These are phyloP conservation scores for Melangyna quadrimaculata DNA, from an alignment of 2,888 invertebrate genomes.

Conservation along the genomic window DNA sequence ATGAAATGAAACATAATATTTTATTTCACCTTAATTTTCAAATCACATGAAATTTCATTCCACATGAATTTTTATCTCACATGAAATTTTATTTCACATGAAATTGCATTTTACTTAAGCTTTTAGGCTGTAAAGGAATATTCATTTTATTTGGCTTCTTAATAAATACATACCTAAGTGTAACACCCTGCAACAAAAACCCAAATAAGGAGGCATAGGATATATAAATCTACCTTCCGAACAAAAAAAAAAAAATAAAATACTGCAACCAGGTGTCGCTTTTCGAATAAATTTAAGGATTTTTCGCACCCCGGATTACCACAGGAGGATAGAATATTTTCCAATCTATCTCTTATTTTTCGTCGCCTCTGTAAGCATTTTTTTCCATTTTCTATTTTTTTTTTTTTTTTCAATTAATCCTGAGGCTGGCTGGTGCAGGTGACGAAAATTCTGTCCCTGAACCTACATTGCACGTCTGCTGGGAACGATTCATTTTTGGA, in stretches of 20 bases:
- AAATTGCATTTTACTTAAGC: too few relatives aligned
- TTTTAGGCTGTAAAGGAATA: too few relatives aligned
- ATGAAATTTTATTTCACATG: too few relatives aligned
- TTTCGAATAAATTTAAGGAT: constrained; percentile 38
- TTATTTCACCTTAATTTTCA: too few relatives aligned
- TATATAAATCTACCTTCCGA: neutral
- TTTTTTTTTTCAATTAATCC: constrained; percentile 13
- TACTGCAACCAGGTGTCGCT: constrained; percentile 41
- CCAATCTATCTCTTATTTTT: constrained; percentile 7
- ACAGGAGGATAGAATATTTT: constrained; percentile 21
- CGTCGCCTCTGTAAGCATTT: neutral
- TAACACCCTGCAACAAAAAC: neutral
- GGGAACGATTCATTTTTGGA: constrained; percentile 1
- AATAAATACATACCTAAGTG: too few relatives aligned
- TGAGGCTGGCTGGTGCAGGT: constrained; percentile 12
- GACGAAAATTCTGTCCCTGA: neutral
- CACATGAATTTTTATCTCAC: too few relatives aligned
- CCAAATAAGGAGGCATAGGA: neutral
- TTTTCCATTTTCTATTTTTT: neutral
- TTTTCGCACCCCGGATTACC: constrained; percentile 29
- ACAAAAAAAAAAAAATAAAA: neutral
- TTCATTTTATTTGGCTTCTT: too few relatives aligned
- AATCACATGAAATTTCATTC: too few relatives aligned
- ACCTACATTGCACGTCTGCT: neutral
- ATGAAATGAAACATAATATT: too few relatives aligned